Evolutionary conservation across 2,113 vertebrate species (phyloP).

Genomic region (Lophius piscatorius): DNA sequence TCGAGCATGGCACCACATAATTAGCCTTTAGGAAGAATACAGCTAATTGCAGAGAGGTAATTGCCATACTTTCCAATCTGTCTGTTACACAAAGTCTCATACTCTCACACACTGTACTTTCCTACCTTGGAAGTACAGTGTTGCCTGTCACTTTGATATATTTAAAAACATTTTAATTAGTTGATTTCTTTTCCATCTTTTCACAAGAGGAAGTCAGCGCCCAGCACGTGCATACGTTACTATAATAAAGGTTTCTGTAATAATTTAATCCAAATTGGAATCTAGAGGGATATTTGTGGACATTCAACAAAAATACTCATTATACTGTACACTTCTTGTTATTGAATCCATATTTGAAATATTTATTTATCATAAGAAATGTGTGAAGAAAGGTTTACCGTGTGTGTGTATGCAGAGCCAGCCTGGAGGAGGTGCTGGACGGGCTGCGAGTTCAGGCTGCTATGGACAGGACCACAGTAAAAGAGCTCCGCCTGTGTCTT

Average conservation of each 20-base stretch:
- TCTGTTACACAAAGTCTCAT: slow-evolving; percentile 52
- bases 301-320: slow-evolving; percentile 27
- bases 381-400: slow-evolving; percentile 4
- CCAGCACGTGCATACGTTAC: slow-evolving; percentile 22
- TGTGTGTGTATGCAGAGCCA: slow-evolving; percentile 71
- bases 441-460: slow-evolving; percentile 80
- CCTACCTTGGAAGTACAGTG: slow-evolving; percentile 72
- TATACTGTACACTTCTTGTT: slow-evolving; percentile 7
- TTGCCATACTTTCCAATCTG: slow-evolving; percentile 73
- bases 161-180: slow-evolving; percentile 78
- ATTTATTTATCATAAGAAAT: neutral
- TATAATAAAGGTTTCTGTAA: slow-evolving; percentile 32
- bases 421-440: slow-evolving; percentile 87
- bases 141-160: slow-evolving; percentile 79
- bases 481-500: slow-evolving; percentile 79
- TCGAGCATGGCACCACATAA: slow-evolving; percentile 77
- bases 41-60: slow-evolving; percentile 83
- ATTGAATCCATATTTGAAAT: neutral
- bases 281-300: slow-evolving; percentile 18
- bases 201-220: slow-evolving; percentile 34
- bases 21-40: slow-evolving; percentile 83
- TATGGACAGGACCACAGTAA: slow-evolving; percentile 80
- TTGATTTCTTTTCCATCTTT: slow-evolving; percentile 51
- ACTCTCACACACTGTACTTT: slow-evolving; percentile 39
- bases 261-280: slow-evolving; percentile 33